phyloP scores from a whole-genome alignment of 92 coral and sea anemone genomes.

The Bergia sp. region DNA sequence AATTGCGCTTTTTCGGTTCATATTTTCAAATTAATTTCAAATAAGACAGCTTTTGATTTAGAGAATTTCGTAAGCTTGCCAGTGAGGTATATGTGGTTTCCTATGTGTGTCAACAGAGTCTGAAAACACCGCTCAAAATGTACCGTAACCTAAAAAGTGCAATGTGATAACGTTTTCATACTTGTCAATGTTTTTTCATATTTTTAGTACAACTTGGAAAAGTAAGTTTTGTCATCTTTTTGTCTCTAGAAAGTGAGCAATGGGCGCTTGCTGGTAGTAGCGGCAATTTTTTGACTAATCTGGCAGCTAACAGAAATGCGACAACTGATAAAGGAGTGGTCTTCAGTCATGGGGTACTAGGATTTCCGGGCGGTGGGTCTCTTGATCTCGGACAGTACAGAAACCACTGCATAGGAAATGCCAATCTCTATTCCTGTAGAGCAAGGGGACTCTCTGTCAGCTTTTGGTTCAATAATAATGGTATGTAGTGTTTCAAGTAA shows the following conservation, averaged over 20 bases:
- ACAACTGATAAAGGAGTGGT: not conserved
- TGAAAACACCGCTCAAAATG: too few species aligned
- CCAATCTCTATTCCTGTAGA: not conserved
- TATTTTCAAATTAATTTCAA: too few species aligned
- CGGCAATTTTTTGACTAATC: not conserved
- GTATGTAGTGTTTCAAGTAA: not conserved
- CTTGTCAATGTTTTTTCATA: too few species aligned
- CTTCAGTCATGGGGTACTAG: constrained; percentile 27
- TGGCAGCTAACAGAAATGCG: constrained; percentile 9
- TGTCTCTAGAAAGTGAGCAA: not conserved
- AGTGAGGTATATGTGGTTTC: too few species aligned
- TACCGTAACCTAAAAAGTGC: too few species aligned
- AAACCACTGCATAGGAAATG: not conserved
- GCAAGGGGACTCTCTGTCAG: not conserved
- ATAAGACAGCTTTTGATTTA: too few species aligned
- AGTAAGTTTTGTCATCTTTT: not conserved
- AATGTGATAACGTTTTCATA: too few species aligned
- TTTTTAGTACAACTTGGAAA: too few species aligned
- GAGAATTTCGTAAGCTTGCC: too few species aligned
- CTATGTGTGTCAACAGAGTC: too few species aligned
- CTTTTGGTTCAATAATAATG: constrained; percentile 22
- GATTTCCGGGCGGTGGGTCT: constrained; percentile 21
- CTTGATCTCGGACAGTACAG: constrained; percentile 28
- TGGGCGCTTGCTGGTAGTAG: not conserved
- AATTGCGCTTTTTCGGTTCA: too few species aligned